These are phyloP conservation scores for Amblyraja radiata DNA, from an alignment of 2,797 vertebrate genomes.

Conservation along the genomic window DNA sequence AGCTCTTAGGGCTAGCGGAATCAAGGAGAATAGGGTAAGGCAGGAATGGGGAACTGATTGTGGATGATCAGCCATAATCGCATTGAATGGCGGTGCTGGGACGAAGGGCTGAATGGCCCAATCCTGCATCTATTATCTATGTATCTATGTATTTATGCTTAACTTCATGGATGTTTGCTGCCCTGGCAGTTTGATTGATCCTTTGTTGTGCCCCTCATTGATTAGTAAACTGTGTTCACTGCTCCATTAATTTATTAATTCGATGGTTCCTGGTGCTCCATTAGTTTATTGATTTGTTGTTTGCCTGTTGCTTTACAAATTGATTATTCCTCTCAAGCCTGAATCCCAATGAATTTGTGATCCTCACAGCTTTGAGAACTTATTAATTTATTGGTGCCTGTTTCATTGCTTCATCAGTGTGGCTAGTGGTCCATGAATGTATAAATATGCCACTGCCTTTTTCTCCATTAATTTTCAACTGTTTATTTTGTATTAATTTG, in stretches of 20 bases:
- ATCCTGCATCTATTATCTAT: no score
- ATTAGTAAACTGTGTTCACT: slow-evolving; percentile 12
- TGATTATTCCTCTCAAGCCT: neutral
- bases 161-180: neutral
- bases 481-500: neutral
- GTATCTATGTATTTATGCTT: neutral
- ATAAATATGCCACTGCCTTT: neutral
- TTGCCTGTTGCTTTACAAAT: slow-evolving; percentile 16
- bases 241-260: slow-evolving; percentile 22
- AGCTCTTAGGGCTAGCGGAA: no score
- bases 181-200: neutral
- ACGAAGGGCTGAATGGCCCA: no score
- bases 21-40: no score
- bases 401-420: neutral
- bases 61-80: no score
- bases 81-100: no score
- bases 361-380: neutral
- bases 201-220: neutral
- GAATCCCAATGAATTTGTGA: neutral
- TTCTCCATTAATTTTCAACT: neutral
- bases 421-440: neutral
- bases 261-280: neutral
- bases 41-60: no score
- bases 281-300: slow-evolving; percentile 8
- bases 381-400: neutral